Base-by-base conservation (phyloP, 2,888 invertebrate species). In the Hymenopus coronatus region DNA sequence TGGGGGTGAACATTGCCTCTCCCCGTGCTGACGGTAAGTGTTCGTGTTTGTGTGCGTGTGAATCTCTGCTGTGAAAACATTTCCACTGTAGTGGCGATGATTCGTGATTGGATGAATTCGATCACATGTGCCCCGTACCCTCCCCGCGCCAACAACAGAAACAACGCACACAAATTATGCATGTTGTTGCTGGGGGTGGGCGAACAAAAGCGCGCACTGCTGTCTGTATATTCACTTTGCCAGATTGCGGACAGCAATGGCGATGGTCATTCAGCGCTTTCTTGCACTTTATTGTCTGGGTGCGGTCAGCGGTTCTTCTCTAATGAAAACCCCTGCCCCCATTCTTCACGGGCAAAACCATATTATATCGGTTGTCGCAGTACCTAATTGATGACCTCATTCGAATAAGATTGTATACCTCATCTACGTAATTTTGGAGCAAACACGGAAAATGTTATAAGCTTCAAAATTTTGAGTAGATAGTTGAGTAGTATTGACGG, bases 11-110 rank as follows among this genome's bases (percentile, higher is more conserved):
- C 81, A 30, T 28, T 20, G 15, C 90, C 88, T 85, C 89, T 27
- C 86, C 82, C 82, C 28, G 70, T 81, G 81, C 15, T 28, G 54
- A 83, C 54, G 25, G 20, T 15, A 28, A 15, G 89, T 30, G 84
- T 30, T 25, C 28, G 84, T 33, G 28, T 33, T 28, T 30, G 83
- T 33, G 28, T 28, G 28, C 84, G 84, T 25, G 12, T 25, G 84
- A 25, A 30, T 84, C 84, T 28, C 33, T 83, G 83, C 33, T 83
- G 28, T 83, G 28, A 27, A 83, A 83, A 28, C 33, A 83, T 27
- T 83, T 83, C 28, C 83, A 87, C 84, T 87, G 87, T 88, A 88
- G 88, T 88, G 85, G 89, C 85, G 87, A 85, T 85, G 85, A 70
- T 83, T 28, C 25, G 70, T 28, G 54, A 54, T 28, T 86, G 70